phyloP scores from a whole-genome alignment of 2,113 vertebrate species.

The Litocranius walleri region DNA sequence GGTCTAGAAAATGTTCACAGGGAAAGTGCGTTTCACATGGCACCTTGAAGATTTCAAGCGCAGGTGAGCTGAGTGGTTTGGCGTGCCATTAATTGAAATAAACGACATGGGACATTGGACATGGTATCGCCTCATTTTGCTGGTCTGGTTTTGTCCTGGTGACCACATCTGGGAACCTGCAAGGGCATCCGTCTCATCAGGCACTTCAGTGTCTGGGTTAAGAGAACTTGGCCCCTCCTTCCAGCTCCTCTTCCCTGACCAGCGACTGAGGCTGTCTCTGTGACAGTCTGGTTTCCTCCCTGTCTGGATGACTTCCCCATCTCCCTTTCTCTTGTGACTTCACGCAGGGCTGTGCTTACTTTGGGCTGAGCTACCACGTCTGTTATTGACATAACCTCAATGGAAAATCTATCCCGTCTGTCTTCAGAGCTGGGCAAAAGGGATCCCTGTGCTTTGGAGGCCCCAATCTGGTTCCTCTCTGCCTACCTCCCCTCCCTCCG shows the following conservation, averaged over 20 bases:
- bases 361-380: background rate
- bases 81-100: background rate
- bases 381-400: background rate
- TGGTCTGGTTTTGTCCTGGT: background rate
- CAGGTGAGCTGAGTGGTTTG: background rate
- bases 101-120: background rate
- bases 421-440: background rate
- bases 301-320: background rate
- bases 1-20: background rate
- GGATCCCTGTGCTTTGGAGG: background rate
- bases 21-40: background rate
- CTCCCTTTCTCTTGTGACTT: background rate
- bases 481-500: background rate
- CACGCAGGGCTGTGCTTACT: background rate
- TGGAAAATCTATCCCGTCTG: background rate
- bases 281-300: background rate
- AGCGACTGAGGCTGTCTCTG: background rate
- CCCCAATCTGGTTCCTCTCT: fast-evolving
- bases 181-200: background rate
- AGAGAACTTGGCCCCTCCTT: background rate
- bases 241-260: background rate
- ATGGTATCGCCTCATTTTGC: background rate
- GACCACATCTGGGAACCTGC: background rate
- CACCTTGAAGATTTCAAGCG: background rate
- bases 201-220: background rate